phyloP scores from a whole-genome alignment of 2,888 invertebrate species.

The Ametastegia equiseti region DNA sequence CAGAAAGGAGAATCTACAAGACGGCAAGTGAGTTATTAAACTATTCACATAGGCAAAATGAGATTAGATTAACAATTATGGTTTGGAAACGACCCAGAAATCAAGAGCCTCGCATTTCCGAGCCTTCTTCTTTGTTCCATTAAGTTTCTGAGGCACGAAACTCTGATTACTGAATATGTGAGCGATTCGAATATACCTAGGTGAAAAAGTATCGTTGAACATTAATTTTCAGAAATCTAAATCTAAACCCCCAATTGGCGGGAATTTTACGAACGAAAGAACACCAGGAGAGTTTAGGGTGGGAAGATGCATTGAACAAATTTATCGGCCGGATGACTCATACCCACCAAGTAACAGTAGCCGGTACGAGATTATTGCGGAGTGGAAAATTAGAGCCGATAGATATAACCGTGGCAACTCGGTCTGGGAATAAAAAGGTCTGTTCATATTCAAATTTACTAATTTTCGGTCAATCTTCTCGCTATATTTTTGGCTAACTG shows the following conservation, averaged over 20 bases:
- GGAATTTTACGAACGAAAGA: conserved; percentile 75
- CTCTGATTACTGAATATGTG: background rate
- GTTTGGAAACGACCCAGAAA: no score
- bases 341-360: conserved; percentile 81
- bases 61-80: no score
- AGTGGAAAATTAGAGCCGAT: conserved; percentile 88
- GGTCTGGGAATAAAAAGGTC: conserved; percentile 93
- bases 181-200: background rate
- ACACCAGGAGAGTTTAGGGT: conserved; percentile 78
- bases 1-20: conserved; percentile 80
- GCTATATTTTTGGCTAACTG: no score
- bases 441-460: no score
- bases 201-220: no score
- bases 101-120: no score
- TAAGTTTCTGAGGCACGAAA: background rate
- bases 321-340: conserved; percentile 85
- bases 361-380: conserved; percentile 77
- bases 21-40: conserved; percentile 70
- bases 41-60: no score
- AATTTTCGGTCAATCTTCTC: no score
- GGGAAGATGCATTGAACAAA: conserved; percentile 85
- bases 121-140: no score
- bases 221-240: conserved; percentile 76
- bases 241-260: conserved; percentile 77
- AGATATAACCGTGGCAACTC: conserved; percentile 85